Evolutionary conservation across 2,888 invertebrate genomes (phyloP), one percentile per base, ranked within the genome.

Genomic region (Eurytoma californica): DNA sequence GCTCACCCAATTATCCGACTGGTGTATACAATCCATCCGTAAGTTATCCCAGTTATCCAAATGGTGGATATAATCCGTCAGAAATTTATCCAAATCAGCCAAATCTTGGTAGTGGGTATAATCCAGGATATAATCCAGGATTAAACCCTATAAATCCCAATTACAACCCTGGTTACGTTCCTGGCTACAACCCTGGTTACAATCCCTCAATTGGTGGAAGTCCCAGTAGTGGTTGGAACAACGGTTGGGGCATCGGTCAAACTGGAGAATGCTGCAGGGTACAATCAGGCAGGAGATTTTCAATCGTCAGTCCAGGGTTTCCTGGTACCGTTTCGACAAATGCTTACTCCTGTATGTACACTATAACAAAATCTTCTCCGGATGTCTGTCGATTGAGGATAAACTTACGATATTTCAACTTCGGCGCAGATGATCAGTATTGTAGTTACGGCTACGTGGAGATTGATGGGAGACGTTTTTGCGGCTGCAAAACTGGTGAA

Each of bases 291-390:
- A 81, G 81, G 13, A 83, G 90, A 74, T 92, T 93, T 84, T 88
- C 92, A 53, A 82, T 94, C 2, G 87, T 91, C 0, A 93, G 92
- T 87, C 93, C 93, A 0, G 92, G 92, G 18, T 93, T 93, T 86
- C 93, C 93, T 0, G 89, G 82, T 4, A 24, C 84, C 0, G 72
- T 77, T 9, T 81, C 80, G 0, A 82, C 14, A 3, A 53, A 70
- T 30, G 24, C 80, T 4, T 86, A 83, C 1, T 16, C 51, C 7
- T 94, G 94, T 82, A 84, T 90, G 16, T 93, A 92, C 83, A 88
- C 90, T 14, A 91, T 94, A 63, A 90, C 90, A 61, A 92, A 91
- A 85, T 88, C 89, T 3, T 91, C 91, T 0, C 86, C 88, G 0
- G 91, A 91, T 79, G 88, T 92, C 1, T 93, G 93, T 74, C 90